Evolutionary conservation across 2,797 vertebrate genomes (phyloP), one percentile per base, ranked within the genome.

Genomic region (Myotis planiceps): DNA sequence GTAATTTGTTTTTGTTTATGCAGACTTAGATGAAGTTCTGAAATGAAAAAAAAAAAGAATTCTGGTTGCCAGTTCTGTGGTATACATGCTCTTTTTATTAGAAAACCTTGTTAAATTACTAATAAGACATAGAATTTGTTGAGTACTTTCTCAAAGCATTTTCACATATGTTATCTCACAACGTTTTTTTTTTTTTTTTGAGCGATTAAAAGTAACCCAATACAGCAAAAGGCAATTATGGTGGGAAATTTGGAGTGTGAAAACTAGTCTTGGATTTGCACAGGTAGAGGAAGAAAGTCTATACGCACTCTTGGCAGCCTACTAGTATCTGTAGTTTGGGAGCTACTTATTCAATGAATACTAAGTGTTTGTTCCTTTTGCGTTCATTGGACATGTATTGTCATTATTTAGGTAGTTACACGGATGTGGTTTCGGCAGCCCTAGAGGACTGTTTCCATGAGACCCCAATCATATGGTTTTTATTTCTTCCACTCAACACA

Each of bases 71-170:
- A 90, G 34, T 69, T 93, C 49, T 55, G 66, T 86, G 25, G n/a
- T 51, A 81, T 80, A 85, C 87, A 83, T 96, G 94, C 68, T 96
- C 96, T 92, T 97, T 88, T 96, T 92, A 97, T 96, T 97, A 97
- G 92, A 89, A 90, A 95, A 93, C 18, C 71, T 76, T 79, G 76
- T 80, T 81, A 96, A 90, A 90, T 96, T 96, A 95, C 92, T 97
- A 97, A 97, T 97, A 96, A 66, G 42, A 87, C 1, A 42, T 58
- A 76, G 71, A 53, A 78, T 93, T 96, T 84, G 82, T 89, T 94
- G 65, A 80, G 39, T 13, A 66, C 39, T 96, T 90, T 95, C 74
- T 88, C 69, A 94, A 96, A 79, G 65, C 39, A 87, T 95, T 91
- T 92, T 39, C 93, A 90, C 42, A 85, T 85, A 76, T 81, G 81